Conservation (phyloP, 2,888 invertebrate genomes). For the Pandemis cinnamomeana region DNA sequence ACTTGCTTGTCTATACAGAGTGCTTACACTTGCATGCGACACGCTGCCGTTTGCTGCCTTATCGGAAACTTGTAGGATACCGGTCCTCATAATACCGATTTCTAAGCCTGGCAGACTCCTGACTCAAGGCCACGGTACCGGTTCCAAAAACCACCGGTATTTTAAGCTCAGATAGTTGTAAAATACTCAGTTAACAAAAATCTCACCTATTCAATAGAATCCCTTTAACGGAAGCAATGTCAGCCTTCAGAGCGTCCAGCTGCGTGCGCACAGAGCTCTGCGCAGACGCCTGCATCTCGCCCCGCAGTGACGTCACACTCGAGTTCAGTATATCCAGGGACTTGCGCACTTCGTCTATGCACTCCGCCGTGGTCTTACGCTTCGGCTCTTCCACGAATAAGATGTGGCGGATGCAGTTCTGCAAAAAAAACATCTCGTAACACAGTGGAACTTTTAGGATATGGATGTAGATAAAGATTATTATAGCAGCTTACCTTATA, state of each 20-base stretch:
- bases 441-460: too few relatives aligned
- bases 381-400: slow-evolving; percentile 87
- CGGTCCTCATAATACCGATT: too few relatives aligned
- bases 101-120: too few relatives aligned
- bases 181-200: too few relatives aligned
- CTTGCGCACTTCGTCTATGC: slow-evolving; percentile 87
- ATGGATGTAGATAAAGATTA: too few relatives aligned
- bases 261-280: slow-evolving; percentile 84
- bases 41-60: too few relatives aligned
- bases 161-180: too few relatives aligned
- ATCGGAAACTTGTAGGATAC: too few relatives aligned
- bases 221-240: slow-evolving; percentile 89
- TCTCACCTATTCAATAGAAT: slow-evolving; percentile 88
- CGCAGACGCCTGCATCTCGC: slow-evolving; percentile 84
- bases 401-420: slow-evolving; percentile 73
- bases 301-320: slow-evolving; percentile 87
- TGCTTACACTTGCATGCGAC: too few relatives aligned
- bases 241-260: slow-evolving; percentile 87
- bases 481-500: slow-evolving; percentile 87
- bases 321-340: slow-evolving; percentile 88
- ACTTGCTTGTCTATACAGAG: too few relatives aligned
- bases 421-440: neutral
- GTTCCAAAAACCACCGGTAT: too few relatives aligned
- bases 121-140: too few relatives aligned
- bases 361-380: slow-evolving; percentile 87